These are phyloP conservation scores for Leptodactylus fallax DNA, from an alignment of 2,797 vertebrate species.

Conservation along the genomic window DNA sequence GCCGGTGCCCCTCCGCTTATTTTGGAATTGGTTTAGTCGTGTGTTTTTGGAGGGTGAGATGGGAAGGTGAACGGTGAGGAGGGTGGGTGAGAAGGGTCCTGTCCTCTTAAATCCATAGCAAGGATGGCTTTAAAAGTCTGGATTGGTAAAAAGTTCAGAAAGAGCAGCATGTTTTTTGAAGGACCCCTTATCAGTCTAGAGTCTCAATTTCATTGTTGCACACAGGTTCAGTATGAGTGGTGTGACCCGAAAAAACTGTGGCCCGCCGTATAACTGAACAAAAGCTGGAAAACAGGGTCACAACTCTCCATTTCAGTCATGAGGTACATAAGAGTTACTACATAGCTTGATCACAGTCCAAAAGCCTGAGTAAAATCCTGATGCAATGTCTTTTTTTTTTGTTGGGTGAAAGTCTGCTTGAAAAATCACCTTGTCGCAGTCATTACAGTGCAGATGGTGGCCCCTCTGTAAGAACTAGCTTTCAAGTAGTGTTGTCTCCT, in stretches of 20 bases:
- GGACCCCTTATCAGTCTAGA: neutral
- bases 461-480: neutral
- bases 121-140: conserved; percentile 38
- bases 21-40: conserved; percentile 62
- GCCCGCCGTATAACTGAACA: conserved; percentile 17
- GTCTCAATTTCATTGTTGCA: neutral
- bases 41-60: conserved; percentile 50
- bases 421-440: neutral
- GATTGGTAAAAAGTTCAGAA: conserved; percentile 40
- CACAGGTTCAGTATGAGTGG: neutral
- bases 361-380: neutral
- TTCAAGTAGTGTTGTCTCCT: neutral
- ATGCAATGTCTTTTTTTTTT: neutral
- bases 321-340: neutral
- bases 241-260: conserved; percentile 2
- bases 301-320: neutral
- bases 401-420: neutral
- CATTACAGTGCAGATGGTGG: neutral
- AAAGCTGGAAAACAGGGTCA: neutral
- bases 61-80: conserved; percentile 62
- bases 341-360: neutral
- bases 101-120: conserved; percentile 28
- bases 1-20: conserved; percentile 62
- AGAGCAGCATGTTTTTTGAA: neutral
- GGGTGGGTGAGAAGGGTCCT: conserved; percentile 55